Evolutionary conservation across 1,140 invertebrate species (phyloP).

Genomic region (Cecropterus lyciades): DNA sequence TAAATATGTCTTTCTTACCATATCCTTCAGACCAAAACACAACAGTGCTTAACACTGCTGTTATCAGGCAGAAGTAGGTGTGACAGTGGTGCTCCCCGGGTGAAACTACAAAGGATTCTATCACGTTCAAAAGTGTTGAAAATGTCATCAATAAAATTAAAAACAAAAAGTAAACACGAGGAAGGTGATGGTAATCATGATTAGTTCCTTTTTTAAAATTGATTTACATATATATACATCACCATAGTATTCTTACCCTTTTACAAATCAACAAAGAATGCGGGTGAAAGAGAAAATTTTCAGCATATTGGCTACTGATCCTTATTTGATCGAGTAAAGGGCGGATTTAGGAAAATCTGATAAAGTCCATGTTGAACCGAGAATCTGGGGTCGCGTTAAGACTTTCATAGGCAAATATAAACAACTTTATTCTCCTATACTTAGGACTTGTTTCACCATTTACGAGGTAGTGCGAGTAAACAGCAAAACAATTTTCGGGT

Average conservation of each 20-base stretch:
- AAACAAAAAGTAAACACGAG: no score
- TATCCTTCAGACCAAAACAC: no score
- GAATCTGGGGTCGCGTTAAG: constrained; percentile 25
- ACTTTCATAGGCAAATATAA: constrained; percentile 34
- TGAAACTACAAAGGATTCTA: no score
- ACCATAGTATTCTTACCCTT: neutral
- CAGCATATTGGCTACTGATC: constrained; percentile 33
- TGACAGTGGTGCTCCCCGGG: no score
- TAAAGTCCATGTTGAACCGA: constrained; percentile 31
- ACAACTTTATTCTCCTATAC: constrained; percentile 27
- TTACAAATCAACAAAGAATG: constrained; percentile 17
- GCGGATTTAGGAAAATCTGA: constrained; percentile 30
- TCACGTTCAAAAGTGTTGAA: no score
- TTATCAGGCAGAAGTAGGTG: no score
- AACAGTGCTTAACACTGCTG: no score
- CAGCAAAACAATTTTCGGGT: no score
- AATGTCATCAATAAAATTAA: no score
- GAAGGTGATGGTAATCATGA: neutral
- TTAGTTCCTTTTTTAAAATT: neutral
- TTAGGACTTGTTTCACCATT: neutral
- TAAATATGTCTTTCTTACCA: no score
- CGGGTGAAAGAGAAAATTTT: constrained; percentile 21
- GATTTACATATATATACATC: neutral
- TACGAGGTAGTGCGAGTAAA: neutral
- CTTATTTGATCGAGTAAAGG: constrained; percentile 34